phyloP scores from a whole-genome alignment of 2,797 vertebrate species.

The Sebastes miniatus region DNA sequence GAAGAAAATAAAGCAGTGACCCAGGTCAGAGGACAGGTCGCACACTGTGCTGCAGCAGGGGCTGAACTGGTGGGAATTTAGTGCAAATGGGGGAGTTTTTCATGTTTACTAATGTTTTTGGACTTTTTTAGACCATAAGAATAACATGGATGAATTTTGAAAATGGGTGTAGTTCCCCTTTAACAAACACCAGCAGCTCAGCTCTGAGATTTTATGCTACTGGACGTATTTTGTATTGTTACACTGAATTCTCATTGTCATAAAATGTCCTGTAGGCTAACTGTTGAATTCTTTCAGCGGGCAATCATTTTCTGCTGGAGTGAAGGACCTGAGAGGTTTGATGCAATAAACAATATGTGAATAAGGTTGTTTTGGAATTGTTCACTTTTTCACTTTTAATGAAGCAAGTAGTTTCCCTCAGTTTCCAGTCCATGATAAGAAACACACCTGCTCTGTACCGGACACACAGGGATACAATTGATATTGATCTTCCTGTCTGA shows the following conservation, averaged over 20 bases:
- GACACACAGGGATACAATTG: no score
- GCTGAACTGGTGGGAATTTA: neutral
- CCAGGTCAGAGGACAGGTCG: conserved; percentile 1
- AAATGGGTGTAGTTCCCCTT: no score
- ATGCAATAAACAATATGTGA: neutral
- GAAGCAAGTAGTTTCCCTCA: no score
- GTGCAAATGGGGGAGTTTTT: neutral
- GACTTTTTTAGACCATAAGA: no score
- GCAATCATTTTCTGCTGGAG: neutral
- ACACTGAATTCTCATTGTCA: neutral
- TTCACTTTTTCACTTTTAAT: no score
- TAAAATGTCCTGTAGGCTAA: neutral
- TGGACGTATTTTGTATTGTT: neutral
- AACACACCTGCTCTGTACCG: no score
- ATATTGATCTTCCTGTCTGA: no score
- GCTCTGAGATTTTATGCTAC: neutral
- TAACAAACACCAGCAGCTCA: neutral
- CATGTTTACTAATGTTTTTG: no score
- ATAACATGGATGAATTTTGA: no score
- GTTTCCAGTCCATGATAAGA: no score
- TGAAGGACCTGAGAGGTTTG: neutral
- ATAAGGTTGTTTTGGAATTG: no score
- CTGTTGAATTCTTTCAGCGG: neutral
- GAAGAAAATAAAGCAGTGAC: conserved; percentile 10
- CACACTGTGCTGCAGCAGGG: neutral